phyloP scores from a whole-genome alignment of 2,888 invertebrate genomes.

The Saturnia pavonia region DNA sequence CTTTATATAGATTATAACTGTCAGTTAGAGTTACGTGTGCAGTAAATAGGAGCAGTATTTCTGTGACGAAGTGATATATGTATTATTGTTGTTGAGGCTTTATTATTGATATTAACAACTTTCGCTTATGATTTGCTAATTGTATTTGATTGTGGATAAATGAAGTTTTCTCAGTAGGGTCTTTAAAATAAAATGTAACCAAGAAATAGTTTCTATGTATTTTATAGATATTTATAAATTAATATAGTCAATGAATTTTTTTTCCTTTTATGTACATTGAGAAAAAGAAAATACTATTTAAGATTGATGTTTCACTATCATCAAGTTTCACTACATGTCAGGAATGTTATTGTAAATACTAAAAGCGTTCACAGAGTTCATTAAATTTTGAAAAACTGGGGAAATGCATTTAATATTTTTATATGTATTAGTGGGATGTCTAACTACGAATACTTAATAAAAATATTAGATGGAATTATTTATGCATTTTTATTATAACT shows the following conservation, averaged over 20 bases:
- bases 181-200: conserved; percentile 47
- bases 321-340: conserved; percentile 44
- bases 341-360: conserved; percentile 63
- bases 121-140: conserved; percentile 37
- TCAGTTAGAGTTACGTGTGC: conserved; percentile 53
- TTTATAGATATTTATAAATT: conserved; percentile 57
- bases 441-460: conserved; percentile 71
- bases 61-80: conserved; percentile 59
- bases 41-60: conserved; percentile 63
- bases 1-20: conserved; percentile 44
- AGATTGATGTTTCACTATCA: conserved; percentile 56
- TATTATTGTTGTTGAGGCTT: conserved; percentile 64
- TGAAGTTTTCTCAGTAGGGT: conserved; percentile 29
- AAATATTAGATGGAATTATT: conserved; percentile 74
- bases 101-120: conserved; percentile 41
- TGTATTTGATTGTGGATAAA: conserved; percentile 26
- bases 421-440: conserved; percentile 63
- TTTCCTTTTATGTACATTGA: conserved; percentile 60
- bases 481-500: conserved; percentile 33
- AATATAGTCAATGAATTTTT: conserved; percentile 45
- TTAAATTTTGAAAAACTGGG: conserved; percentile 63
- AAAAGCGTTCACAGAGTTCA: conserved; percentile 63
- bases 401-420: conserved; percentile 78
- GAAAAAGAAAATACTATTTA: conserved; percentile 45
- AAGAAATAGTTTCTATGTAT: conserved; percentile 54